Conservation (phyloP, 2,113 vertebrate genomes). For the Hippopotamus amphibius region DNA sequence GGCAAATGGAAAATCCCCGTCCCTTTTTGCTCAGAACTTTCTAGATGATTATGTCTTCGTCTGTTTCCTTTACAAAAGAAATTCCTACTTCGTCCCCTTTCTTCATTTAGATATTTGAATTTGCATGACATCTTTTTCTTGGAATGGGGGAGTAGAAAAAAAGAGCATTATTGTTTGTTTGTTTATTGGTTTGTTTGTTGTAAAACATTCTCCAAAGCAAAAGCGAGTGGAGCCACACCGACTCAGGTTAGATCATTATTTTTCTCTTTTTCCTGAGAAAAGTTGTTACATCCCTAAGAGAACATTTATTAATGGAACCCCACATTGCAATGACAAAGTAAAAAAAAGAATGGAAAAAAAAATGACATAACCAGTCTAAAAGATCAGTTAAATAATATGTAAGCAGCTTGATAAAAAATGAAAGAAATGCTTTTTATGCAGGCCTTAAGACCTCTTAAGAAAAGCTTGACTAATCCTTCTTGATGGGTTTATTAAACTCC, state of each 20-base stretch:
- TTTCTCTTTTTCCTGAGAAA: background rate
- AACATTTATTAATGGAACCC: background rate
- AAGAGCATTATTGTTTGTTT: background rate
- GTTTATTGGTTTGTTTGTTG: background rate
- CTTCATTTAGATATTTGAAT: background rate
- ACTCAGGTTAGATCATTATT: background rate
- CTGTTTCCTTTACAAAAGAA: conserved; percentile 68
- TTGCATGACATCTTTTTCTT: background rate
- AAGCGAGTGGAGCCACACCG: background rate
- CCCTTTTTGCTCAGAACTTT: conserved; percentile 74
- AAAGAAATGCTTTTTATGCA: conserved; percentile 81
- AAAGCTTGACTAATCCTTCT: conserved; percentile 88
- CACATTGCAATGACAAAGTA: background rate
- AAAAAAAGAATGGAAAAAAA: background rate
- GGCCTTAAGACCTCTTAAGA: conserved; percentile 86
- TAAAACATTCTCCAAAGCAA: background rate
- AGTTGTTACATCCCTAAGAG: background rate
- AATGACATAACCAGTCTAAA: background rate
- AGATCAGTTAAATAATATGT: conserved; percentile 65
- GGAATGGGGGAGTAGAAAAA: background rate
- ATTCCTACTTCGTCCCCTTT: background rate
- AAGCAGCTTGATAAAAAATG: conserved; percentile 79
- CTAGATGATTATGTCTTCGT: conserved; percentile 58
- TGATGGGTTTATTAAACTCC: conserved; percentile 93
- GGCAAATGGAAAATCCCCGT: conserved; percentile 80